Evolutionary conservation across 2,797 vertebrate genomes (phyloP), one percentile per base, ranked within the genome.

Genomic region (Hemitrygon akajei): DNA sequence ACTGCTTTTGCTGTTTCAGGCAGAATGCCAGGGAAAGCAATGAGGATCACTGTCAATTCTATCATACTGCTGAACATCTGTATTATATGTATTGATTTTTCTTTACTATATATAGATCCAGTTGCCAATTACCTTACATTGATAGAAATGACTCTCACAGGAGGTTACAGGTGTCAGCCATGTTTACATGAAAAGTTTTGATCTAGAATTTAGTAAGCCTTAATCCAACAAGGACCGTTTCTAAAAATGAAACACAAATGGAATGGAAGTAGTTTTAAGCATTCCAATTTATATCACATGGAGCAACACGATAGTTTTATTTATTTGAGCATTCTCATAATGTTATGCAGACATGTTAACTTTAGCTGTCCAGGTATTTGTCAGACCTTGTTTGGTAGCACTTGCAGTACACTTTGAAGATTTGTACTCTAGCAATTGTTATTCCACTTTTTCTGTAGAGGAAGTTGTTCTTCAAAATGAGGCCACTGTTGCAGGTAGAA

Each of bases 1-100:
- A 89, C 58, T 69, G 86, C 30, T 66, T 89, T 89, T 89, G n/a
- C 60, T 60, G 22, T 69, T 37, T 89, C n/a, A 89, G 34, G 84
- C 69, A 37, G 37, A 22, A n/a, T 69, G 63, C 86, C 60, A 89
- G 37, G 60, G n/a, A 69, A 89, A 89, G 7, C 16, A n/a, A 89
- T 10, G 63, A 69, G 86, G 60, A 69, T 89, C 63, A 69, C 34
- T 69, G 63, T 89, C 86, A 66, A 66, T 66, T 66, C 63, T 66
- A 66, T 4, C 27, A 60, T 58, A 60, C 82, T 27, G 56, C 27
- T 86, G 60, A 2, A 60, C 14, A 89, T 66, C 60, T 20, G 16
- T 66, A 89, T 89, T n/a, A 89, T 16, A 34, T 9, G 14, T 66
- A 89, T 89, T 89, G 86, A 89, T 37, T 89, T 89, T 37, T 37